Conservation (phyloP, 1,140 invertebrate species). For the Leptoteleia sp. region DNA sequence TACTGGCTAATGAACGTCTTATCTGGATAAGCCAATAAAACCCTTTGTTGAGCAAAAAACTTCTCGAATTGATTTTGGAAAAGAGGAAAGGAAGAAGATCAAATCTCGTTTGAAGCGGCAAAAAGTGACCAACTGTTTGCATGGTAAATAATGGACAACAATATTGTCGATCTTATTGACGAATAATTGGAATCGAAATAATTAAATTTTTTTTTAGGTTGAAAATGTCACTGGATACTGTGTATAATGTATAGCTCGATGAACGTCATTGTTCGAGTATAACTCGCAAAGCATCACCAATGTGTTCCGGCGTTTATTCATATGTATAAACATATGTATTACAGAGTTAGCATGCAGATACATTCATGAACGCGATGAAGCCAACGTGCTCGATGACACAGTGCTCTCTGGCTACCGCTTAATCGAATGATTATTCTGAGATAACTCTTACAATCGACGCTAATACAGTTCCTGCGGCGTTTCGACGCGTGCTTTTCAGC, state of each 20-base stretch:
- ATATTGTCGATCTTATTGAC: constrained; percentile 13
- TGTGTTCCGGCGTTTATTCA: constrained; percentile 40
- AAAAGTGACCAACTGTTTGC: neutral
- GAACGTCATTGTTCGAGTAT: constrained; percentile 45
- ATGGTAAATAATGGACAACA: constrained; percentile 13
- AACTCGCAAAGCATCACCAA: constrained; percentile 43
- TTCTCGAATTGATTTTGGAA: constrained; percentile 8
- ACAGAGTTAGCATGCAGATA: constrained; percentile 41
- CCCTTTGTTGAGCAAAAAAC: constrained; percentile 1
- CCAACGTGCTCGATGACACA: too few species aligned
- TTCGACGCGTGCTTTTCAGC: constrained; percentile 37
- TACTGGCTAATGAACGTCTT: constrained; percentile 16
- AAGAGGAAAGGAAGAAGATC: constrained; percentile 1
- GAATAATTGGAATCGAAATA: constrained; percentile 51
- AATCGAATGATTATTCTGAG: too few species aligned
- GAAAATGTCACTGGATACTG: constrained; percentile 47
- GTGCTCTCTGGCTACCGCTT: too few species aligned
- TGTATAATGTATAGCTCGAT: constrained; percentile 23
- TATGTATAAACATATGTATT: constrained; percentile 44
- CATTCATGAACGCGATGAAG: too few species aligned
- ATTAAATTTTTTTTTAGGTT: constrained; percentile 47
- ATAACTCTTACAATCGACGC: too few species aligned
- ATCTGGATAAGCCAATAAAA: constrained; percentile 10
- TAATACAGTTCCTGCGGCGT: constrained; percentile 37
- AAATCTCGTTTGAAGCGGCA: neutral